Conservation (phyloP, 1,140 invertebrate genomes). For the Druon quercuslanigerum region DNA sequence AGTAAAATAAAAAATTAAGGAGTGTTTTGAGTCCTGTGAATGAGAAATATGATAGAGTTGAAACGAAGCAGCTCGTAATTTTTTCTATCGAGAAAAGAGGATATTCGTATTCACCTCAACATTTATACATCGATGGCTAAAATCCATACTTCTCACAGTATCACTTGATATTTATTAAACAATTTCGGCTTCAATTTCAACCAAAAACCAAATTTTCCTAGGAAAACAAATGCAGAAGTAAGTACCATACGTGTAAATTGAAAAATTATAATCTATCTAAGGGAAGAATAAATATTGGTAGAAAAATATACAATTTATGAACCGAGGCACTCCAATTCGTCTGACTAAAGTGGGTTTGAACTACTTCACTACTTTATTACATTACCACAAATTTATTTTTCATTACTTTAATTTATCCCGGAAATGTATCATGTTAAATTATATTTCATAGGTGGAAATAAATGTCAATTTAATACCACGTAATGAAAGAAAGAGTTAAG, state of each 20-base stretch:
- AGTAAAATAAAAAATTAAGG: too few relatives aligned
- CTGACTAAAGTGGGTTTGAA: too few relatives aligned
- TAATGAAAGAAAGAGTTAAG: not conserved
- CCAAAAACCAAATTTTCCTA: not conserved
- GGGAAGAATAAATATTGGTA: too few relatives aligned
- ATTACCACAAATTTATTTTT: too few relatives aligned
- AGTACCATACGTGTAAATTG: not conserved
- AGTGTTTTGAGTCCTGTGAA: too few relatives aligned
- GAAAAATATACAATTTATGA: too few relatives aligned
- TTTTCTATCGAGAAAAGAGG: not conserved
- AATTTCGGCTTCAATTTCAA: not conserved
- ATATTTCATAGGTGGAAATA: not conserved
- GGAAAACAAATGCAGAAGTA: not conserved
- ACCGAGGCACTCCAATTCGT: too few relatives aligned
- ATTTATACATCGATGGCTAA: not conserved
- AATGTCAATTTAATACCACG: slow-evolving; percentile 12
- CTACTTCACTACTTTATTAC: too few relatives aligned
- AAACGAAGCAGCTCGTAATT: slow-evolving; percentile 11
- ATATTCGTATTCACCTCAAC: not conserved
- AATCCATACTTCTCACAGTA: not conserved
- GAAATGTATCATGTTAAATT: too few relatives aligned
- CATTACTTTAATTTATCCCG: too few relatives aligned
- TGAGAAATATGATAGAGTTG: not conserved
- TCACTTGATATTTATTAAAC: slow-evolving; percentile 4
- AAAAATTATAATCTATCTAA: too few relatives aligned